A percentile compares a stretch with the other conserved stretches of the same genome.
These are phyloP conservation scores for Gorsachius goisagi DNA, from an alignment of 2,113 vertebrate species.

Conservation along the genomic window DNA sequence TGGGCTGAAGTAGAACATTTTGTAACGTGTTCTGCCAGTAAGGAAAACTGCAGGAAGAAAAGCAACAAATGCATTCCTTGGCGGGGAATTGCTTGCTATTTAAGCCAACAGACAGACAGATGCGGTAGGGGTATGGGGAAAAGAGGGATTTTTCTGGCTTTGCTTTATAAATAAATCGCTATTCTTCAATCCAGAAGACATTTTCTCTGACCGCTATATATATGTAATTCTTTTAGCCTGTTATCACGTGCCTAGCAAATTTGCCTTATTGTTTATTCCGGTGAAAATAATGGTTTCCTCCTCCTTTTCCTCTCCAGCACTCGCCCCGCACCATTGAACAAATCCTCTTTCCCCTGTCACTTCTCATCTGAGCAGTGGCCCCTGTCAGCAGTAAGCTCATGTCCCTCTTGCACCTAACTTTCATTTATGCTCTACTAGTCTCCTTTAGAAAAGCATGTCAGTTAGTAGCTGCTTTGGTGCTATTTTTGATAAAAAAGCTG, in stretches of 20 bases:
- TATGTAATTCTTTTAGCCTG: background rate
- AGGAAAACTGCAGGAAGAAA: constrained; percentile 13
- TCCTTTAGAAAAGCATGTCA: background rate
- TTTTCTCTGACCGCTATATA: background rate
- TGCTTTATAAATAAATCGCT: constrained; percentile 55
- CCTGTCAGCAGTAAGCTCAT: background rate
- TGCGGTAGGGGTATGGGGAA: constrained; percentile 20
- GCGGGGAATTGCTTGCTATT: background rate
- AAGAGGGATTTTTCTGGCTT: constrained; percentile 28
- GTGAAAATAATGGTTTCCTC: constrained; percentile 22
- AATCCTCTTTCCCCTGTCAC: constrained; percentile 2
- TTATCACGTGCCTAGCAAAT: constrained; percentile 17
- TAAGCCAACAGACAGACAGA: constrained; percentile 23
- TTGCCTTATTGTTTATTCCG: constrained; percentile 3
- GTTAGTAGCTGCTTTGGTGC: background rate
- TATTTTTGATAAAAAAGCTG: background rate
- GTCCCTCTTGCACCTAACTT: background rate
- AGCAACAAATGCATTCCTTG: constrained; percentile 28
- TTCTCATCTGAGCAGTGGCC: background rate
- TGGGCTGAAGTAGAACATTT: background rate
- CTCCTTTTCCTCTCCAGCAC: background rate
- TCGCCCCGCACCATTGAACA: background rate
- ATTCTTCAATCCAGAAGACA: constrained; percentile 11
- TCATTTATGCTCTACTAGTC: background rate
- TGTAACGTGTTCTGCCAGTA: background rate